Conservation (phyloP, 2,888 invertebrate species). For the Chrysomela aeneicollis region DNA sequence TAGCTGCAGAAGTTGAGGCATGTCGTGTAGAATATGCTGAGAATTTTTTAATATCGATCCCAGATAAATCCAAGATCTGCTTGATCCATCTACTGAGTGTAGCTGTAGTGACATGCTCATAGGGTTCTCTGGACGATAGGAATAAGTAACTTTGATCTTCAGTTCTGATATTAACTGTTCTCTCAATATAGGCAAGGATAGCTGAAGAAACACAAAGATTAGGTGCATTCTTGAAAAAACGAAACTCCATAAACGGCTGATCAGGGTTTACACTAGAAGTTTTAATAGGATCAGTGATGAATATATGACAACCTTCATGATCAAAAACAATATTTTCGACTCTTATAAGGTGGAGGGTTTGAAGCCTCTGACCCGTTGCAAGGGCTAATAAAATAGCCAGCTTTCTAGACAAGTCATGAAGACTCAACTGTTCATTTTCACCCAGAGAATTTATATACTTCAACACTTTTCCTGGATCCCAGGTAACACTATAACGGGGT, state of each 20-base stretch:
- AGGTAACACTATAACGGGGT: too few species aligned
- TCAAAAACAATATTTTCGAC: conserved; percentile 11
- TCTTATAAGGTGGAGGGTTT: conserved; percentile 24
- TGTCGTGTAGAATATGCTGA: conserved; percentile 28
- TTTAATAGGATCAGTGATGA: conserved; percentile 28
- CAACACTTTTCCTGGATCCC: conserved; percentile 29
- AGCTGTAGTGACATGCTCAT: conserved; percentile 31
- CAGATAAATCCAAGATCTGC: conserved; percentile 1
- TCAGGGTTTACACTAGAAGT: conserved; percentile 19
- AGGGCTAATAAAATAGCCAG: conserved; percentile 18
- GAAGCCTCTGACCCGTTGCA: conserved; percentile 20
- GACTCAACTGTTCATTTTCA: conserved; percentile 1
- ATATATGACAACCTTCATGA: conserved; percentile 22
- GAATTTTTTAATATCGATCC: conserved; percentile 7
- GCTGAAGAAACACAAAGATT: conserved; percentile 28
- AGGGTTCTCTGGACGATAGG: conserved; percentile 29
- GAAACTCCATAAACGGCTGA: conserved; percentile 23
- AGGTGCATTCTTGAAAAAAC: conserved; percentile 22
- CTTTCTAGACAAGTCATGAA: conserved; percentile 19
- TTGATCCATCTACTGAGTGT: conserved; percentile 39
- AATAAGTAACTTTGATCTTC: too few species aligned
- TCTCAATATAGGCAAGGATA: too few species aligned
- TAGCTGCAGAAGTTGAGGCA: conserved; percentile 30
- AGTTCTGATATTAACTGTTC: too few species aligned
- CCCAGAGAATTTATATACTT: conserved; percentile 24